Evolutionary conservation across 1,140 invertebrate species (phyloP).

Genomic region (Yoshiicerus persimilis): DNA sequence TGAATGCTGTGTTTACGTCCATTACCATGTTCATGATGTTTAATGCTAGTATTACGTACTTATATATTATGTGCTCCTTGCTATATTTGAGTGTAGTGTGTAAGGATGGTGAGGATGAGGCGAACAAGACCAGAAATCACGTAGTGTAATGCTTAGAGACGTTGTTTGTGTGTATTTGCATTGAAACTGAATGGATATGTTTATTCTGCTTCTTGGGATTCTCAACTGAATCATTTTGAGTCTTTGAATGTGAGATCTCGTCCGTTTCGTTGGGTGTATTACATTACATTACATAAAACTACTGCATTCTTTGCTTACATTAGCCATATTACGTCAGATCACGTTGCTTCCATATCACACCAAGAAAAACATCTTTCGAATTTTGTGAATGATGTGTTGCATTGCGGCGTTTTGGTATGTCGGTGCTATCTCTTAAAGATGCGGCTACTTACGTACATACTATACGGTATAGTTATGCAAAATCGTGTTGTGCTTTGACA

Average conservation of each 20-base stretch:
- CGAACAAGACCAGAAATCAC: not conserved
- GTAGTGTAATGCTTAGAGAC: not conserved
- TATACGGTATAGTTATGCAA: not conserved
- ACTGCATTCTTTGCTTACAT: not conserved
- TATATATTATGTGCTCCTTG: not conserved
- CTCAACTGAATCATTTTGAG: not conserved
- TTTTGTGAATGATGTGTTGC: not conserved
- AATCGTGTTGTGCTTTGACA: not conserved
- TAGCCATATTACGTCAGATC: not conserved
- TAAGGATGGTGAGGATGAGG: no score
- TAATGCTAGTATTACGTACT: not conserved
- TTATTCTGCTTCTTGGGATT: not conserved
- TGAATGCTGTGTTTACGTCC: not conserved
- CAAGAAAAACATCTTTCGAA: not conserved
- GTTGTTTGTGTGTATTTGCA: not conserved
- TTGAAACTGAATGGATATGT: not conserved
- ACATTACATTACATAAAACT: not conserved
- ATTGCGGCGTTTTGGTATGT: not conserved
- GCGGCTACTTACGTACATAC: not conserved
- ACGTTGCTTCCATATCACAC: not conserved
- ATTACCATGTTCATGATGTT: no score
- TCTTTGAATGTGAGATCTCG: not conserved
- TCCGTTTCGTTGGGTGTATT: not conserved
- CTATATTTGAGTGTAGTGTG: not conserved
- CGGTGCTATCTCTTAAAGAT: not conserved